These are phyloP conservation scores for Meriones psammophilus DNA, from an alignment of 2,797 vertebrate species.

Conservation along the genomic window DNA sequence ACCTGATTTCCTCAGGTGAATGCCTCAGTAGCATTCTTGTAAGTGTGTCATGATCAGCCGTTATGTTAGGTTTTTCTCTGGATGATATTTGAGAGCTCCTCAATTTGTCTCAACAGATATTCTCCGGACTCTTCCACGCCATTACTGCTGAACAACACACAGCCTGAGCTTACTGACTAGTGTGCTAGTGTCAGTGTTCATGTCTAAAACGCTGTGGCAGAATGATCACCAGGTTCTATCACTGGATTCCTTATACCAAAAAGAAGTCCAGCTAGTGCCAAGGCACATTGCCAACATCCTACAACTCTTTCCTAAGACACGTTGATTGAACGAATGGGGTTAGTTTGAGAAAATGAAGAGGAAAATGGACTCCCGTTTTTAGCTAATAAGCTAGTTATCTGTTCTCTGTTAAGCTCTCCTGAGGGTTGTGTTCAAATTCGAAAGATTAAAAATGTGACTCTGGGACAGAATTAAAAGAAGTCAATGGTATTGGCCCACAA, in stretches of 20 bases:
- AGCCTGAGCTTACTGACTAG: not conserved
- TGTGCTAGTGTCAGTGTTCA: not conserved
- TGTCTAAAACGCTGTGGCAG: not conserved
- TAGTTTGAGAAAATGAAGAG: slow-evolving; percentile 45
- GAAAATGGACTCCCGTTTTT: not conserved
- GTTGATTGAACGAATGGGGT: not conserved
- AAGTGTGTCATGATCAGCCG: not conserved
- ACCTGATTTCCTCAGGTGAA: slow-evolving; percentile 45
- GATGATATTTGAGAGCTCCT: not conserved
- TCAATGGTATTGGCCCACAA: not conserved
- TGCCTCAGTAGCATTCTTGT: not conserved
- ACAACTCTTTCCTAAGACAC: slow-evolving; percentile 8
- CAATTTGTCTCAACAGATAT: not conserved
- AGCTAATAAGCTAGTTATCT: not conserved
- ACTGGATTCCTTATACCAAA: not conserved
- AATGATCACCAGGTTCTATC: not conserved
- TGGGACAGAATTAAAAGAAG: not conserved
- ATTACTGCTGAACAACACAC: not conserved
- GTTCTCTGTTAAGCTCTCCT: not conserved
- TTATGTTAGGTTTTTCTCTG: not conserved
- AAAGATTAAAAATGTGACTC: not conserved
- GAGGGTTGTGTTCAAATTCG: slow-evolving; percentile 14
- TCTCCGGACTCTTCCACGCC: not conserved
- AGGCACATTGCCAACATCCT: not conserved
- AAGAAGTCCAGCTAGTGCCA: slow-evolving; percentile 25